Evolutionary conservation across 2,888 invertebrate species (phyloP).

Genomic region (Pollenia angustigena): DNA sequence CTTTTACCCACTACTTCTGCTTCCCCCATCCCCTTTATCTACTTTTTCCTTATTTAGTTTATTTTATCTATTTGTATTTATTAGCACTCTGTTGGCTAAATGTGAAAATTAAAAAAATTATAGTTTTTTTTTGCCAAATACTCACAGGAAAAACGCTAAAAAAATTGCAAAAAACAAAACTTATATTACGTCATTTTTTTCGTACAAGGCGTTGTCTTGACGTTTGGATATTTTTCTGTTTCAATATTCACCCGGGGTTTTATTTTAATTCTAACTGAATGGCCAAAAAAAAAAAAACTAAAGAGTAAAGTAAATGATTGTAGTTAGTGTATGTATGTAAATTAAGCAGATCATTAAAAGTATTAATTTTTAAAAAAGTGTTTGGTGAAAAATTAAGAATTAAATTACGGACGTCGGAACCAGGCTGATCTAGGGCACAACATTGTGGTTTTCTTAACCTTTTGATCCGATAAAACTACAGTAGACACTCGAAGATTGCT

Average conservation of each 20-base stretch:
- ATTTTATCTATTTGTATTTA: background rate
- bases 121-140: background rate
- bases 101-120: slow-evolving; percentile 28
- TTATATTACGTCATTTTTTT: slow-evolving; percentile 65
- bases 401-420: too few relatives aligned
- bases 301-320: slow-evolving; percentile 21
- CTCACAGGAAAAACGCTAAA: slow-evolving; percentile 8
- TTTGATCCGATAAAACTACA: too few relatives aligned
- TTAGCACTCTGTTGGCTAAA: slow-evolving; percentile 28
- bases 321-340: background rate
- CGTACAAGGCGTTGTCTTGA: slow-evolving; percentile 60
- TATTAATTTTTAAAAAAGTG: background rate
- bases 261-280: slow-evolving; percentile 48
- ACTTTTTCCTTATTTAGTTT: background rate
- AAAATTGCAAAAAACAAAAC: slow-evolving; percentile 34
- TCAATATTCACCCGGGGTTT: slow-evolving; percentile 2
- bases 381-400: background rate
- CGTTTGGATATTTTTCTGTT: slow-evolving; percentile 31
- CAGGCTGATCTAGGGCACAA: too few relatives aligned
- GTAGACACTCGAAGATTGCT: too few relatives aligned
- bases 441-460: too few relatives aligned
- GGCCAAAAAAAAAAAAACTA: slow-evolving; percentile 38
- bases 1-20: background rate
- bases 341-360: slow-evolving; percentile 11
- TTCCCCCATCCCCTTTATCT: background rate